These are phyloP conservation scores for Lycaon pictus DNA, from an alignment of 2,113 vertebrate genomes.

Conservation along the genomic window DNA sequence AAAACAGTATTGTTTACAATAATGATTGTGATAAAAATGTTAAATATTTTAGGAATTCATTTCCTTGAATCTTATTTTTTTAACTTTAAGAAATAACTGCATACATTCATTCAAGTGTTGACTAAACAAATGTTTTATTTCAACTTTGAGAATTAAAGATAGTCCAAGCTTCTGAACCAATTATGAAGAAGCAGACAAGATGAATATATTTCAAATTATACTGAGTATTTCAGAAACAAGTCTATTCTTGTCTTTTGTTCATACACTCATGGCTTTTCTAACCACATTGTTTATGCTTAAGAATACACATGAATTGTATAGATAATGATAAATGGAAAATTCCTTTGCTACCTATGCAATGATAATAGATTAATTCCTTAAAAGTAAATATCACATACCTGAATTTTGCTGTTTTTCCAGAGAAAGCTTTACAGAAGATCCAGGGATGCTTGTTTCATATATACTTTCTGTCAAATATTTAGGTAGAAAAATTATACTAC, in stretches of 20 bases:
- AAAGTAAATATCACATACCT: slow-evolving; percentile 6
- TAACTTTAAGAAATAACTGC: slow-evolving; percentile 19
- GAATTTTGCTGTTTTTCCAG: slow-evolving; percentile 6
- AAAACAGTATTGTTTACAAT: background rate
- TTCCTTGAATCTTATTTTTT: background rate
- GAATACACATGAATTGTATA: background rate
- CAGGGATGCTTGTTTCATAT: background rate
- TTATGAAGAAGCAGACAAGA: background rate
- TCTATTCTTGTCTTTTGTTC: background rate
- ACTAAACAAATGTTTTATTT: background rate
- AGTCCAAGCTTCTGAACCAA: slow-evolving; percentile 11
- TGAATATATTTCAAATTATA: slow-evolving; percentile 35
- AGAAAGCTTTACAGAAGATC: background rate
- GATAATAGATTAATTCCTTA: slow-evolving; percentile 18
- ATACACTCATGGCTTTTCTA: background rate
- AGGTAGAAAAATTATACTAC: background rate
- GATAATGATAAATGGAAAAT: background rate
- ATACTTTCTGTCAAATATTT: background rate
- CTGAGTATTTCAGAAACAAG: background rate
- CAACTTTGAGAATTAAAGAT: slow-evolving; percentile 14
- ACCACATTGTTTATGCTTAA: background rate
- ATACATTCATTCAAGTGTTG: background rate
- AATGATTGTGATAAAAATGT: background rate
- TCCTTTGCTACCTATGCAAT: background rate
- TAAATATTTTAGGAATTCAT: slow-evolving; percentile 13